These are phyloP conservation scores for Acanthisitta chloris DNA, from an alignment of 2,113 vertebrate genomes.

Conservation along the genomic window DNA sequence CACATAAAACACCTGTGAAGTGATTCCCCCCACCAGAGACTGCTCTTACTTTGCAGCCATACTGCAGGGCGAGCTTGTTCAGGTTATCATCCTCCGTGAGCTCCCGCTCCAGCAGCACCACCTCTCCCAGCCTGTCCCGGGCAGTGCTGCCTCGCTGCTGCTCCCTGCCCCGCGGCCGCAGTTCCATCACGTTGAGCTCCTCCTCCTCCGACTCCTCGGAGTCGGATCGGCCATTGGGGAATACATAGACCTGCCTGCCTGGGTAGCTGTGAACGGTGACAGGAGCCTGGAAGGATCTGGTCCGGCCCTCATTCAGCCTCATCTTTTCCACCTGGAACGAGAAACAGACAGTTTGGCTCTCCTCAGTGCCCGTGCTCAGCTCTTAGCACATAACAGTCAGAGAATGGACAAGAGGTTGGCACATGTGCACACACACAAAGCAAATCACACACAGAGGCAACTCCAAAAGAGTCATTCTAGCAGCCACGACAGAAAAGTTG, in stretches of 20 bases:
- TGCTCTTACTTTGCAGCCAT: constrained; percentile 88
- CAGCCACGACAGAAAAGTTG: not conserved
- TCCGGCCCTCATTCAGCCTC: constrained; percentile 77
- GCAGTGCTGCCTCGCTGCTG: constrained; percentile 14
- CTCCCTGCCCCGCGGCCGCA: constrained; percentile 73
- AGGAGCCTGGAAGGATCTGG: constrained; percentile 84
- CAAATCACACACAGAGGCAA: not conserved
- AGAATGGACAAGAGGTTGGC: not conserved
- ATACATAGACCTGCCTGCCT: constrained; percentile 85
- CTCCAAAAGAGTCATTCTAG: not conserved
- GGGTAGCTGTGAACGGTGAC: constrained; percentile 79
- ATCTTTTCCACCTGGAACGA: constrained; percentile 68
- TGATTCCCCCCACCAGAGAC: not conserved
- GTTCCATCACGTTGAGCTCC: constrained; percentile 73
- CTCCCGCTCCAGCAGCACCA: constrained; percentile 82
- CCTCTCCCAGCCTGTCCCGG: constrained; percentile 35
- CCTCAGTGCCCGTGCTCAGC: not conserved
- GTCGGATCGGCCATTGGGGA: constrained; percentile 68
- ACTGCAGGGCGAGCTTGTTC: constrained; percentile 92
- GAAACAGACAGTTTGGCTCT: not conserved
- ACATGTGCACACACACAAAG: accelerated
- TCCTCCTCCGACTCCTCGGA: constrained; percentile 79
- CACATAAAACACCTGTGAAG: accelerated
- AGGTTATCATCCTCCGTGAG: constrained; percentile 84
- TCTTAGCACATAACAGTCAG: not conserved